These are phyloP conservation scores for Circaetus cinerascens DNA, from an alignment of 2,113 vertebrate genomes.

Conservation along the genomic window DNA sequence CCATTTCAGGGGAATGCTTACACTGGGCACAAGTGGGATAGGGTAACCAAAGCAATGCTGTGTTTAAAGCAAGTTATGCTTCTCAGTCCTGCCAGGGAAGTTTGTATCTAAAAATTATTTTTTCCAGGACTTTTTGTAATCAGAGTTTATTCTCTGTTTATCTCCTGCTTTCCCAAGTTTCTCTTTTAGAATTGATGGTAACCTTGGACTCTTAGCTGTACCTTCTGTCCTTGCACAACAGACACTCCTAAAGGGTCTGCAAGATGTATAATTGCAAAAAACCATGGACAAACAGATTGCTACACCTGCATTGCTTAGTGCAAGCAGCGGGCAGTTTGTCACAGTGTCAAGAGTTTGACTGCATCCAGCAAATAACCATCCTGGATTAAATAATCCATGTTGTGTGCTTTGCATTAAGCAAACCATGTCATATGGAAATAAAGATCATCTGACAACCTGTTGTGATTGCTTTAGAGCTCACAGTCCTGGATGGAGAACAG, in stretches of 20 bases:
- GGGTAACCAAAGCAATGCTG: background rate
- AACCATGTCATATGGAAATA: background rate
- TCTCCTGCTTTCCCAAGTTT: background rate
- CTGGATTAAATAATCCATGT: background rate
- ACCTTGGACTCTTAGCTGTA: background rate
- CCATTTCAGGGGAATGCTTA: background rate
- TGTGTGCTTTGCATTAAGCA: background rate
- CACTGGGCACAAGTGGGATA: background rate
- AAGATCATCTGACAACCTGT: background rate
- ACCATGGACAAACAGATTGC: fast-evolving
- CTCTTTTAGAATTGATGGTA: background rate
- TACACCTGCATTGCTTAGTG: background rate
- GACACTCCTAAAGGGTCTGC: background rate
- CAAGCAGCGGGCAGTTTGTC: background rate
- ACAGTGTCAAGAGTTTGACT: background rate
- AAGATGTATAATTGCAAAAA: background rate
- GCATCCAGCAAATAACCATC: background rate
- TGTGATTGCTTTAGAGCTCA: background rate
- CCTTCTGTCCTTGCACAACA: background rate
- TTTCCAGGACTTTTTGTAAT: background rate
- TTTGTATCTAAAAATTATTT: background rate
- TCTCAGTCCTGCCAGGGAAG: background rate
- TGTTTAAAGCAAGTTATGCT: background rate
- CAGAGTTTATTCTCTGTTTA: background rate
- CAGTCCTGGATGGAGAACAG: background rate